Evolutionary conservation across 1,140 invertebrate genomes (phyloP), one percentile per base, ranked within the genome.

Genomic region (Anastrepha ludens): DNA sequence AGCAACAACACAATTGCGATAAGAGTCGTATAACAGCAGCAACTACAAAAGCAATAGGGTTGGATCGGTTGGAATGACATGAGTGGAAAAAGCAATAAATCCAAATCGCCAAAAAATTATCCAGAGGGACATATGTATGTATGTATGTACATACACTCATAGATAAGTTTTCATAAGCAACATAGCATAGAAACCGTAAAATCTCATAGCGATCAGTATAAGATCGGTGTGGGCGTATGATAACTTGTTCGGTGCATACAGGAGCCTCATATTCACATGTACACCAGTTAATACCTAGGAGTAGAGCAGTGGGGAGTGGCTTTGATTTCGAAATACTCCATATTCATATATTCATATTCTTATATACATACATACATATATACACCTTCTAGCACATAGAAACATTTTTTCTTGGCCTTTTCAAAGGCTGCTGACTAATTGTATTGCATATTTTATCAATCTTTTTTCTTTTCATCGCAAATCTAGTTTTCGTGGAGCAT

Each of bases 61-160:
- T 47, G 29, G 1, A 29, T 29, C 29, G 29, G 29, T 29, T 29
- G 0, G 29, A 29, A 29, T 29, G 44, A 0, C 15, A 81, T 20
- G 17, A 55, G 6, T 55, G 17, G 47, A 81, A 81, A 81, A 50
- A 81, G 74, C 74, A 81, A 81, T 55, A 47, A 55, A 81, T 81
- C 74, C 55, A 20, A 17, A 50, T 81, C 20, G n/a, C 6, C 11
- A 2, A 55, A 11, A 6, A 8, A 55, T 2, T 55, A 55, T 55
- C 29, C 29, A 29, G 29, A 29, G 50, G 11, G 50, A 55, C 11
- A 55, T 55, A 55, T 55, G 50, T 55, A 17, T 47, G 70, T 50
- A 81, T 9, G n/a, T 13, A 20, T 55, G 47, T 81, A 81, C 11
- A 55, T 55, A 55, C 50, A 55, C 11, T 55, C 6, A 11, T 11